Percentiles rank a stretch among this genome's conserved stretches.
Evolutionary conservation across 2,797 vertebrate species (phyloP).

Genomic region (Arctocebus calabarensis): DNA sequence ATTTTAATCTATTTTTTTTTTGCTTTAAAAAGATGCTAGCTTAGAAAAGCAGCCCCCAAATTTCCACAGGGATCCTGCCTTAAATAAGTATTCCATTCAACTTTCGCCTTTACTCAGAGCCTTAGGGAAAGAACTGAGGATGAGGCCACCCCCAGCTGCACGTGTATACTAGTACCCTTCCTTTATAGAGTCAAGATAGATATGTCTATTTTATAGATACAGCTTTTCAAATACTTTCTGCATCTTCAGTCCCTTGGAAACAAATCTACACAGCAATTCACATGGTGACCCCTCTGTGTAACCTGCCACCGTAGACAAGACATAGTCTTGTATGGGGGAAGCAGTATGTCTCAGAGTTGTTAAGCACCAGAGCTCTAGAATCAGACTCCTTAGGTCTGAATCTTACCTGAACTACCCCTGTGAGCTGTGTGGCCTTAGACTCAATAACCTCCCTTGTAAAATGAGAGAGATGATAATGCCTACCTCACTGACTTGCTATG

Average conservation of each 20-base stretch:
- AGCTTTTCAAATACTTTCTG: not conserved
- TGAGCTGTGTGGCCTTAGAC: not conserved
- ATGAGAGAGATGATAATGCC: not conserved
- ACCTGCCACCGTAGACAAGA: not conserved
- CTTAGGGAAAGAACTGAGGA: not conserved
- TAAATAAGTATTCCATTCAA: not conserved
- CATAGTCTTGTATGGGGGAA: rapidly evolving
- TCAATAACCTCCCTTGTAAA: not conserved
- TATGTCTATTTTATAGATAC: no score
- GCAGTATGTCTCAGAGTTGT: no score
- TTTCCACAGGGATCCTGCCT: not conserved
- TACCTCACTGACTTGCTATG: not conserved
- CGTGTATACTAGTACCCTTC: rapidly evolving
- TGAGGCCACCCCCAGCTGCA: rapidly evolving
- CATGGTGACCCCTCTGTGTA: no score
- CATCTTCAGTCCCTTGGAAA: not conserved
- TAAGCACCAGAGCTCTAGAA: not conserved
- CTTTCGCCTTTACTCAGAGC: not conserved
- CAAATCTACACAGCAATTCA: not conserved
- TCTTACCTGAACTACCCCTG: not conserved
- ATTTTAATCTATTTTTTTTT: not conserved
- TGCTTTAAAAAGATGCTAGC: not conserved
- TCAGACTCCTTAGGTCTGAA: not conserved
- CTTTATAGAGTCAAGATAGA: not conserved
- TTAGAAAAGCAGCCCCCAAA: not conserved